phyloP scores from a whole-genome alignment of 2,888 invertebrate genomes.

The Seira musarum region DNA sequence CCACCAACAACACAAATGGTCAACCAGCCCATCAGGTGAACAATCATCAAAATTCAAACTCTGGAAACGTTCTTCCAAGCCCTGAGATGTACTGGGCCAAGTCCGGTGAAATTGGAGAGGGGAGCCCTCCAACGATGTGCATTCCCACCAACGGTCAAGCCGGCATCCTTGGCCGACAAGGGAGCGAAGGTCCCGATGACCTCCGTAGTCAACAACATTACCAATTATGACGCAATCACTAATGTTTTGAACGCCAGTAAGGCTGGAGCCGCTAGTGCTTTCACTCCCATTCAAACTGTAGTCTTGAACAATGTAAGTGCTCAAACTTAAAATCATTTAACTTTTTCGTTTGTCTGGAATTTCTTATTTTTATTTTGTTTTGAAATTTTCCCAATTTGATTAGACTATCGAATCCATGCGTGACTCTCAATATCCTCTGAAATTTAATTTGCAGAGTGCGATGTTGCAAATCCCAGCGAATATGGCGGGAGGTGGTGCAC shows the following conservation, averaged over 20 bases:
- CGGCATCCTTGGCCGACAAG: slow-evolving; percentile 65
- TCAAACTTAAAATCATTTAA: too few relatives aligned
- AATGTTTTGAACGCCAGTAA: slow-evolving; percentile 69
- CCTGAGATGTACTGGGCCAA: slow-evolving; percentile 69
- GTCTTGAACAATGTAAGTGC: slow-evolving; percentile 67
- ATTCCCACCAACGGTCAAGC: slow-evolving; percentile 62
- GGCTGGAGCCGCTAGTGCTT: slow-evolving; percentile 76
- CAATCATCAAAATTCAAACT: slow-evolving; percentile 68
- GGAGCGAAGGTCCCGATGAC: slow-evolving; percentile 70
- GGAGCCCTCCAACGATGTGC: slow-evolving; percentile 69
- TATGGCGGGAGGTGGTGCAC: slow-evolving; percentile 78
- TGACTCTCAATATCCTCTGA: slow-evolving; percentile 1
- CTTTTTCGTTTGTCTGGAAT: too few relatives aligned
- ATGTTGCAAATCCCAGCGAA: slow-evolving; percentile 75
- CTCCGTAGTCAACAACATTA: slow-evolving; percentile 68
- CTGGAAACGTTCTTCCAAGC: slow-evolving; percentile 66
- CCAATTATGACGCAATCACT: slow-evolving; percentile 68
- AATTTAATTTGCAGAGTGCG: slow-evolving; percentile 65
- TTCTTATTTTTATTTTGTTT: slow-evolving; percentile 48
- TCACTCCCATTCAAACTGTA: slow-evolving; percentile 86
- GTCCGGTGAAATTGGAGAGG: slow-evolving; percentile 67
- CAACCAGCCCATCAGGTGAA: slow-evolving; percentile 67
- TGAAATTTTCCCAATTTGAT: slow-evolving; percentile 31
- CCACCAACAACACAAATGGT: slow-evolving; percentile 62
- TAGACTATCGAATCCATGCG: not conserved